phyloP scores from a whole-genome alignment of 2,797 vertebrate genomes.

The Coccyzus lansbergi region DNA sequence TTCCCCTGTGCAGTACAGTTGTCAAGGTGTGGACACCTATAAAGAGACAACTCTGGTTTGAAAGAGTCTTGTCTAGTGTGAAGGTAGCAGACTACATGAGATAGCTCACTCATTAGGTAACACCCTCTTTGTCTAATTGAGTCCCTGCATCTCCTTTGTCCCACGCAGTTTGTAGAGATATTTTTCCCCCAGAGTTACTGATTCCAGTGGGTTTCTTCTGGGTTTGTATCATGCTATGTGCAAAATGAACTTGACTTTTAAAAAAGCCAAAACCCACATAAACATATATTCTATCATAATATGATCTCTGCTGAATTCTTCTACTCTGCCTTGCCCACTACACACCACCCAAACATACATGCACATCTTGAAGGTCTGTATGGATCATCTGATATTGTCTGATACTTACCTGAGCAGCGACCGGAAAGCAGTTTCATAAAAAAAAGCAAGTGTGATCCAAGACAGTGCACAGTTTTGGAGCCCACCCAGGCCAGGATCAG shows the following conservation, averaged over 20 bases:
- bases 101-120: background rate
- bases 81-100: background rate
- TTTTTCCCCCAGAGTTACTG: background rate
- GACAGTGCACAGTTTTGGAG: background rate
- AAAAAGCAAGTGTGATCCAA: background rate
- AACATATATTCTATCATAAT: background rate
- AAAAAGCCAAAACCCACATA: background rate
- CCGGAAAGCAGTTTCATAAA: background rate
- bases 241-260: background rate
- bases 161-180: background rate
- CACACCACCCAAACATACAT: background rate
- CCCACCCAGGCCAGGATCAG: background rate
- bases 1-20: background rate
- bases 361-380: fast-evolving
- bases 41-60: background rate
- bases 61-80: background rate
- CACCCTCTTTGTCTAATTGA: background rate
- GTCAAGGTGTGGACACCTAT: background rate
- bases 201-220: background rate
- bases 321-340: background rate
- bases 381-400: background rate
- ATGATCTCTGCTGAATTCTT: background rate
- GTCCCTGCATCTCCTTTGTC: background rate
- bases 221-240: background rate
- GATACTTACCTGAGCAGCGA: background rate